A percentile compares a stretch with the other conserved stretches of the same genome.
Evolutionary conservation across 2,797 vertebrate species (phyloP).

Genomic region (Iguana delicatissima): DNA sequence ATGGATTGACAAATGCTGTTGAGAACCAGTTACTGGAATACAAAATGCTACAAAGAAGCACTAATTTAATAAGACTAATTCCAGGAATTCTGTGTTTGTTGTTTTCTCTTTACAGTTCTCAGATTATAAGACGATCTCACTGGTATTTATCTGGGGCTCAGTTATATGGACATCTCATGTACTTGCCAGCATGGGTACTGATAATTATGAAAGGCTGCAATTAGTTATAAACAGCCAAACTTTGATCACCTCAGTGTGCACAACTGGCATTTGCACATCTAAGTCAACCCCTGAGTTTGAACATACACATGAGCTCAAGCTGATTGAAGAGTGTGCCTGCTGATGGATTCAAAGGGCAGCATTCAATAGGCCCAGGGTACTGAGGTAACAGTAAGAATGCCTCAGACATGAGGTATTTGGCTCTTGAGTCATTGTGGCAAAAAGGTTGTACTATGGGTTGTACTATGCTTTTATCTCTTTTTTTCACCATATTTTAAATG

Average conservation of each 20-base stretch:
- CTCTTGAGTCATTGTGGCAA: too few relatives aligned
- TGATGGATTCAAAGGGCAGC: neutral
- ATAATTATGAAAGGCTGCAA: neutral
- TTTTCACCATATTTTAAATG: too few relatives aligned
- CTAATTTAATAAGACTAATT: neutral
- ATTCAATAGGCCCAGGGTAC: neutral
- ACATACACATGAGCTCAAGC: neutral
- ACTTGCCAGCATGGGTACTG: neutral
- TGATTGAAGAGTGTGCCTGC: neutral
- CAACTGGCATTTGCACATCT: neutral
- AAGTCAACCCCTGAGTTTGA: neutral
- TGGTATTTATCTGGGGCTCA: neutral
- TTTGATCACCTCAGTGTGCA: neutral
- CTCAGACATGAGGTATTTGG: neutral
- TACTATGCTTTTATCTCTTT: too few relatives aligned
- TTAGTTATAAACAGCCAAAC: neutral
- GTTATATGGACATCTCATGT: neutral
- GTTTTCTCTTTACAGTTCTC: neutral
- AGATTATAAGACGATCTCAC: neutral
- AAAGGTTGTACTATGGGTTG: too few relatives aligned
- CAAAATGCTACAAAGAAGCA: conserved; percentile 17
- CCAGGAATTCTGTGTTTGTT: conserved; percentile 3
- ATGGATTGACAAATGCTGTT: conserved; percentile 12
- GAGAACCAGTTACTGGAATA: conserved; percentile 10
- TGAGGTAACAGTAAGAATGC: neutral